These are phyloP conservation scores for Promerops cafer DNA, from an alignment of 2,113 vertebrate species.

Conservation along the genomic window DNA sequence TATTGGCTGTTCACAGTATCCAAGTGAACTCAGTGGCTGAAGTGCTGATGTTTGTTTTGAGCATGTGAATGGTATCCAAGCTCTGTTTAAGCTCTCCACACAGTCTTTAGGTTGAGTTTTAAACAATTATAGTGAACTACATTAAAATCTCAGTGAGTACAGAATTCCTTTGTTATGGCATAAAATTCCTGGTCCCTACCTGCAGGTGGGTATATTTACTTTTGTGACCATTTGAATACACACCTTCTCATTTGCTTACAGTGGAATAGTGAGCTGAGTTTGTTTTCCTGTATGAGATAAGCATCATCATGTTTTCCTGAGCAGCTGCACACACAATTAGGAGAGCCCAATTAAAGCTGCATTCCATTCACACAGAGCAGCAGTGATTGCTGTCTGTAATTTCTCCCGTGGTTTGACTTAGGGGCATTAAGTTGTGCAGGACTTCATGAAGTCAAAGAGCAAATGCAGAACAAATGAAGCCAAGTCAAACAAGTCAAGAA, in stretches of 20 bases:
- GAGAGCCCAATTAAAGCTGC: conserved; percentile 13
- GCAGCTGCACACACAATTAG: conserved; percentile 30
- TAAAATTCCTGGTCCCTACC: not conserved
- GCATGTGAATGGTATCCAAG: not conserved
- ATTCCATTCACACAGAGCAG: not conserved
- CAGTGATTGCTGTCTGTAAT: conserved; percentile 1
- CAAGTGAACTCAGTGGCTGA: not conserved
- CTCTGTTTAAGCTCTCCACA: not conserved
- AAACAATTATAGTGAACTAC: not conserved
- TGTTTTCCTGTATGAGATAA: not conserved
- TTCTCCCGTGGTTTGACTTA: conserved; percentile 25
- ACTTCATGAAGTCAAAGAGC: too few relatives aligned
- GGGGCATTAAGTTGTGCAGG: not conserved
- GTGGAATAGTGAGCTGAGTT: not conserved
- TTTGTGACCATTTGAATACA: not conserved
- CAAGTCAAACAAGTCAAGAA: not conserved
- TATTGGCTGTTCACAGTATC: not conserved
- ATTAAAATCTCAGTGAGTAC: not conserved
- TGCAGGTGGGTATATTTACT: not conserved
- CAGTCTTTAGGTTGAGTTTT: not conserved
- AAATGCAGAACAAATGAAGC: conserved; percentile 1
- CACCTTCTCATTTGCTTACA: not conserved
- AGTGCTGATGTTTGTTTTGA: not conserved
- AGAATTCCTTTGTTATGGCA: not conserved
- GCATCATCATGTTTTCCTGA: not conserved